These are phyloP conservation scores for Trachemys scripta DNA, from an alignment of 2,113 vertebrate species.

Conservation along the genomic window DNA sequence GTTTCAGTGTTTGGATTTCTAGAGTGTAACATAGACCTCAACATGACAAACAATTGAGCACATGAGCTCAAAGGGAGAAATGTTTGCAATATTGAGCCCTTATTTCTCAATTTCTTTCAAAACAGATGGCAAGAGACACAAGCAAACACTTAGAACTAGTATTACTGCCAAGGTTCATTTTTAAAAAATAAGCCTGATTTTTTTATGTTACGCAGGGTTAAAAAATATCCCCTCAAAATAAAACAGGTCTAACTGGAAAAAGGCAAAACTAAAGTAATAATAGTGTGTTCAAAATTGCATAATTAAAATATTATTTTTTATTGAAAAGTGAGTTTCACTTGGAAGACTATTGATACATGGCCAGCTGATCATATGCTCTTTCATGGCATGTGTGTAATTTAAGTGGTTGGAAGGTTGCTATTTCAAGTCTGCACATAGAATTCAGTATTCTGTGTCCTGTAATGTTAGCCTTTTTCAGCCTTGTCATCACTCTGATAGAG, in stretches of 20 bases:
- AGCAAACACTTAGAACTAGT: neutral
- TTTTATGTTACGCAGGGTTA: conserved; percentile 1
- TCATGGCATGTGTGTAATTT: conserved; percentile 25
- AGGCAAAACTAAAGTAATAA: neutral
- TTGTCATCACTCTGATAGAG: conserved; percentile 23
- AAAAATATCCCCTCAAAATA: neutral
- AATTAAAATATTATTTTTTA: conserved; percentile 2
- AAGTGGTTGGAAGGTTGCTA: conserved; percentile 32
- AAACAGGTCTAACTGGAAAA: conserved; percentile 32
- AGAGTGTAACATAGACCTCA: neutral
- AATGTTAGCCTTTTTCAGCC: conserved; percentile 62
- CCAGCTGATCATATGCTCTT: conserved; percentile 25
- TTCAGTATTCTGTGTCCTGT: conserved; percentile 39
- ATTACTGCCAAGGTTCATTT: neutral
- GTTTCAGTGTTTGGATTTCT: neutral
- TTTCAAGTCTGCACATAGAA: neutral
- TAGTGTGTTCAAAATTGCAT: neutral
- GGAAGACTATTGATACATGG: conserved; percentile 23
- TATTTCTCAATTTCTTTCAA: neutral
- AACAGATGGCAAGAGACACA: neutral
- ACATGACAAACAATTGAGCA: neutral
- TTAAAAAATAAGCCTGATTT: conserved; percentile 2
- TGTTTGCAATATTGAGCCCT: too few species aligned
- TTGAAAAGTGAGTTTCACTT: conserved; percentile 38
- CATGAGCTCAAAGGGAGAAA: neutral